Base-by-base conservation (phyloP, 2,888 invertebrate species). In the Stenolophus ochropezus region DNA sequence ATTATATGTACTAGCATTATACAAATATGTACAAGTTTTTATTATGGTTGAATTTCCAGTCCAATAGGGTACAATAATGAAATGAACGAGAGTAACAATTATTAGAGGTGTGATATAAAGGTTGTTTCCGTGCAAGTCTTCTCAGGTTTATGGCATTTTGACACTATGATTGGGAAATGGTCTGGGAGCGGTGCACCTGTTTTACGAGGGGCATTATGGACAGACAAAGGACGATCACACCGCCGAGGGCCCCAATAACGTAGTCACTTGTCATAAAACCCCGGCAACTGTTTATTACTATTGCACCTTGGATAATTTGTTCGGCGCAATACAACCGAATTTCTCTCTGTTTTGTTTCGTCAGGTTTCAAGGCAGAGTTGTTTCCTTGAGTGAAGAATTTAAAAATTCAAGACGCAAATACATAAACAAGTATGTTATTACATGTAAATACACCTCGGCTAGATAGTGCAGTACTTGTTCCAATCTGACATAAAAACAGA, bases 231-330 rank as follows among this genome's bases (percentile, higher is more conserved):
- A 47, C 47, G 21, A 56, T 76, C 76, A 42, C 33, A 53, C 56
- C 42, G 20, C 53, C 42, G 42, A 56, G 42, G 6, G 11, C 76
- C 16, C 8, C 33, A 16, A 18, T 14, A 23, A 51, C 23, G 14
- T 51, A 53, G 42, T 42, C 77, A 58, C 33, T 77, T 65, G 65
- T 78, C 61, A 78, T 65, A 78, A 49, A 65, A 78, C 51, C 78
- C 78, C 49, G 16, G 42, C 82, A 83, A 83, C 82, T 83, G 84
- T 85, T 85, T 85, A 85, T 85, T 83, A 83, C 83, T 84, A 84
- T 84, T 86, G 86, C 84, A 86, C 85, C 86, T 86, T 84, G 85
- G 86, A 84, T 83, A 82, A 82, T 83, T 83, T 83, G 84, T 83
- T 83, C 83, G 79, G 82, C n/a, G 47, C 69, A 61, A 25, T 61